Base-by-base conservation (phyloP, 2,888 invertebrate species). In the Tinea semifulvella region DNA sequence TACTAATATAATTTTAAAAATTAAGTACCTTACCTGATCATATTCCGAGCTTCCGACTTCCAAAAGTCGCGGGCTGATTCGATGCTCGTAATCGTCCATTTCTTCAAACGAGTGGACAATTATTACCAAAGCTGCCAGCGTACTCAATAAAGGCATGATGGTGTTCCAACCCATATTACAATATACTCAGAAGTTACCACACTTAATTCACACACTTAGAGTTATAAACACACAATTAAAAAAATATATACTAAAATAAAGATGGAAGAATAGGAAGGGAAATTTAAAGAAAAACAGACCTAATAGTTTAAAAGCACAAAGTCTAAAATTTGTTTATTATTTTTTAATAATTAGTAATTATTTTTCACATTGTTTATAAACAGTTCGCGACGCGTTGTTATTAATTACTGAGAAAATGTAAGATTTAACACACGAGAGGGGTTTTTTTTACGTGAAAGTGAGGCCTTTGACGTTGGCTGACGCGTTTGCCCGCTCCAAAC, bases 91-190 rank as follows among this genome's bases (percentile, higher is more conserved):
- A 2, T 18, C 17, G n/a, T 67, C 65, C 39, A 55, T 53, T 46
- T 69, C 68, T 50, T 80, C 77, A 2, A 72, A 69, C 19, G 77
- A 69, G 53, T 77, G 65, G 52, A 73, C 80, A 50, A 80, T 74
- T 49, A 80, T 76, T 56, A 80, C 75, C 64, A 80, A 55, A 50
- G 79, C 80, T 51, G 80, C 80, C 56, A 80, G 57, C 59, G 75
- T 79, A 61, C 76, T 75, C 57, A 80, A 57, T 55, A 79, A 63
- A 49, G 73, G 68, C 79, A 80, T 80, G 49, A 60, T 60, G 56
- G 45, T 52, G 57, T 52, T 69, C 69, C 67, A 65, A 72, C 74
- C 73, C 80, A 79, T 80, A 76, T 65, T 77, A 74, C 64, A 64
- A 53, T 3, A 2, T 14, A 6, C 36, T 17, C 3, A 18, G 10